These are phyloP conservation scores for Falcunculus frontatus DNA, from an alignment of 2,113 vertebrate genomes.

Conservation along the genomic window DNA sequence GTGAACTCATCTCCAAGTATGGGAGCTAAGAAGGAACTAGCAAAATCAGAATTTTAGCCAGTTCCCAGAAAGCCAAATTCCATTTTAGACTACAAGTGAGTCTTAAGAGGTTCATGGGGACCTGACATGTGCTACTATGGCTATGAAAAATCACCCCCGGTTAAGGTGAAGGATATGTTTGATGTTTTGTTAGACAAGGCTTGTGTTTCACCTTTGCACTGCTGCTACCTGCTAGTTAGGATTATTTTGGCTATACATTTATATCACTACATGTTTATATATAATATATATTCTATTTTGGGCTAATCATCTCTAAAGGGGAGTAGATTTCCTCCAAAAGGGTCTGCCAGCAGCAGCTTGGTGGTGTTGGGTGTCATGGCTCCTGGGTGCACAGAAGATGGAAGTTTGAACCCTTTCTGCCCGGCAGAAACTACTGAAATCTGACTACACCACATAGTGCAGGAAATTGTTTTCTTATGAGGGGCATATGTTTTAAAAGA, in stretches of 20 bases:
- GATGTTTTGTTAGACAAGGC: neutral
- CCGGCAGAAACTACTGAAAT: constrained; percentile 35
- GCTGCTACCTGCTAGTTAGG: neutral
- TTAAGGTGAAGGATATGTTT: neutral
- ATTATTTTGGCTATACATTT: neutral
- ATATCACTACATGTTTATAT: neutral
- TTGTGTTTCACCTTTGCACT: neutral
- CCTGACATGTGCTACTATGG: neutral
- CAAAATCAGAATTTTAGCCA: neutral
- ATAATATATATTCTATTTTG: neutral
- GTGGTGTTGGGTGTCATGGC: neutral
- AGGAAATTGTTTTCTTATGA: constrained; percentile 60
- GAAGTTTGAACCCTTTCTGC: neutral
- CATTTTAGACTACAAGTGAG: neutral
- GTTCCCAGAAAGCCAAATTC: neutral
- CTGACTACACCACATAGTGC: neutral
- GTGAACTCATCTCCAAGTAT: neutral
- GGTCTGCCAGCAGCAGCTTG: neutral
- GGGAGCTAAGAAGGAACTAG: neutral
- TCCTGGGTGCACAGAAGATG: neutral
- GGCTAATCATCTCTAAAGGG: neutral
- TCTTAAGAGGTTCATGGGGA: neutral
- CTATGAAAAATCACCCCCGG: neutral
- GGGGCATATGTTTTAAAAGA: constrained; percentile 43
- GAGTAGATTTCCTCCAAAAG: neutral